Conservation (phyloP, 1,140 invertebrate species). For the Chrysomallon squamiferum region DNA sequence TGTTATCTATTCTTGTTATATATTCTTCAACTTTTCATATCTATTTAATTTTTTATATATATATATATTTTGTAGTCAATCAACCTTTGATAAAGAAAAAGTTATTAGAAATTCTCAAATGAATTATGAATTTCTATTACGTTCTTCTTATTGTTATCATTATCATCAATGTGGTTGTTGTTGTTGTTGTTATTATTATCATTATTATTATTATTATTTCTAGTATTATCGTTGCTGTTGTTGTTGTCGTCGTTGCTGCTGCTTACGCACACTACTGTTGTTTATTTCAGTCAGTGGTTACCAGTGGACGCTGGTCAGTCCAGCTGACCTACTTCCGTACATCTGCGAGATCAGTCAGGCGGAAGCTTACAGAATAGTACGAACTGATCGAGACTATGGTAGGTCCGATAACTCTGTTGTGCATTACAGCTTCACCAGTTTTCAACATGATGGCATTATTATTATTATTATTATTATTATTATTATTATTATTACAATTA, state of each 20-base stretch:
- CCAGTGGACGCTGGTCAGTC: constrained; percentile 12
- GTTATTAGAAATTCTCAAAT: no score
- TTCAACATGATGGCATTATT: not conserved
- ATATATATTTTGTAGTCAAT: no score
- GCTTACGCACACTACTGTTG: not conserved
- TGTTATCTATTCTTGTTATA: no score
- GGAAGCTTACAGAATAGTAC: constrained; percentile 22
- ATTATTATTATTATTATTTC: no score
- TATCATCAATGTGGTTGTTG: no score
- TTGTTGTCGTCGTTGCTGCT: not conserved
- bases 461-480: not conserved
- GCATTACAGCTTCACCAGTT: not conserved
- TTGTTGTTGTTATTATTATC: no score
- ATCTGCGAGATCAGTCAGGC: constrained; percentile 30
- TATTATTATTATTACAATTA: not conserved
- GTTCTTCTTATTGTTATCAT: no score
- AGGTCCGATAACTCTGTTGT: not conserved
- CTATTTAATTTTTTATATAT: no score
- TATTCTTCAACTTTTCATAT: no score
- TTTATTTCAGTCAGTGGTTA: constrained; percentile 12
- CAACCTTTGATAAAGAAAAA: no score
- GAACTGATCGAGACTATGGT: constrained; percentile 21
- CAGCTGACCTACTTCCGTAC: constrained; percentile 12
- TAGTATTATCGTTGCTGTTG: not conserved
- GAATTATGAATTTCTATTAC: no score